Base-by-base conservation (phyloP, 1,140 invertebrate genomes). In the Eupristina koningsbergeri region DNA sequence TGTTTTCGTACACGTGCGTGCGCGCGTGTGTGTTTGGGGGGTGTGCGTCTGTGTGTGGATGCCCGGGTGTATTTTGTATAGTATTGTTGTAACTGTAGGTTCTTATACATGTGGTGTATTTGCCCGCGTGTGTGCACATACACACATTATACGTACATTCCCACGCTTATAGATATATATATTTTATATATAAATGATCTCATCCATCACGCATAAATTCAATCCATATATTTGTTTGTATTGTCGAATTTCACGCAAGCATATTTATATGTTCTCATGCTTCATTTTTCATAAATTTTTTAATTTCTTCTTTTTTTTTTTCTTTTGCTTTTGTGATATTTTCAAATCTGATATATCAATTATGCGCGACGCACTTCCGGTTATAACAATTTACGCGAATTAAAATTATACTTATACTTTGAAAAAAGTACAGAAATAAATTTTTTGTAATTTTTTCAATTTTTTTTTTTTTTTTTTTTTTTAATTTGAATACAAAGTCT, bases 361-460 rank as follows among this genome's bases (percentile, higher is more conserved):
- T 47, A n/a, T 36, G 6, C 63, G 69, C 71, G 58, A 84, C 79
- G 83, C 83, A 84, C 79, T 84, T 84, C 83, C 78, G 83, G 83
- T 77, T 81, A 7, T 53, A 9, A 19, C 19, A 53, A 19, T 15
- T 3, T 53, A 17, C 50, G 15, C 50, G 19, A 8, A 19, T 13
- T 53, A 3, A 53, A 53, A 53, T 45, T 45, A 45, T 45, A 11
- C 41, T 11, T 45, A 45, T 45, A 7, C 11, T 45, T n/a, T n/a
- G n/a, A n/a, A n/a, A n/a, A 45, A 45, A 7, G 41, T 7, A 45
- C 41, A 11, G 11, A 7, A 7, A 50, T 13, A 50, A 15, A 50
- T 9, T 50, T 50, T 8, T 50, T 9, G 9, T 2, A 50, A 50
- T 50, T 50, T 50, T 50, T 50, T 2, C 17, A n/a, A n/a, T n/a